These are phyloP conservation scores for Trogon surrucura DNA, from an alignment of 2,113 vertebrate species.

Conservation along the genomic window DNA sequence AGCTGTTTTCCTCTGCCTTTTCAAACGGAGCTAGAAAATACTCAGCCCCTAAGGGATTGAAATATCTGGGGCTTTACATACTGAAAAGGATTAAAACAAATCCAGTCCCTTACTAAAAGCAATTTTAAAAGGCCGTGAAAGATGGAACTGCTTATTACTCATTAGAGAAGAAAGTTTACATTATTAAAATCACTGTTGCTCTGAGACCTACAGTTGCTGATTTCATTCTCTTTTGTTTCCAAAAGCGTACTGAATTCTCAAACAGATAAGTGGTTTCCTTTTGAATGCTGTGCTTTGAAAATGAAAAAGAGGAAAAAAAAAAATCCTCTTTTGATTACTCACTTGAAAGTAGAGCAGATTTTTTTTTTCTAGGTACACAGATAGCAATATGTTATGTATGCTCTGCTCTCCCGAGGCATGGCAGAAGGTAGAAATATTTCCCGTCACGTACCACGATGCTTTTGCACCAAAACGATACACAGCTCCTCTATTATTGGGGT, in stretches of 20 bases:
- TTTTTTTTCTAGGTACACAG: background rate
- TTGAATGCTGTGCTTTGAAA: background rate
- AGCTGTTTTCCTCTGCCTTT: constrained; percentile 56
- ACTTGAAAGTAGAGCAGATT: constrained; percentile 12
- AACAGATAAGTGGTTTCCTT: constrained; percentile 12
- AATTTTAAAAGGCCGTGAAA: constrained; percentile 61
- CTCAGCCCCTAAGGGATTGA: constrained; percentile 47
- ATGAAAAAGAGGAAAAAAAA: background rate
- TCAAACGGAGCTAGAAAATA: constrained; percentile 44
- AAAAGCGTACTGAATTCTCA: constrained; percentile 22
- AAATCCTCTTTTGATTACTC: constrained; percentile 28
- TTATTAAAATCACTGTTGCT: constrained; percentile 56
- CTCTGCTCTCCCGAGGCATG: background rate
- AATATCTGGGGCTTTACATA: constrained; percentile 72
- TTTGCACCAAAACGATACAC: background rate
- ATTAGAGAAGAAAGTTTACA: constrained; percentile 58
- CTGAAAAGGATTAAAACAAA: constrained; percentile 74
- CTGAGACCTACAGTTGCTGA: background rate
- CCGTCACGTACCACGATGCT: background rate
- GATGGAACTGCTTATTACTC: constrained; percentile 65
- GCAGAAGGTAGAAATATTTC: background rate
- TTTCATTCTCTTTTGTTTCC: constrained; percentile 52
- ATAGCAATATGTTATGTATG: background rate
- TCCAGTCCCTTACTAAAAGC: constrained; percentile 62
- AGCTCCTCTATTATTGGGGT: background rate